Evolutionary conservation across 1,140 invertebrate genomes (phyloP).

Genomic region (Cylas formicarius): DNA sequence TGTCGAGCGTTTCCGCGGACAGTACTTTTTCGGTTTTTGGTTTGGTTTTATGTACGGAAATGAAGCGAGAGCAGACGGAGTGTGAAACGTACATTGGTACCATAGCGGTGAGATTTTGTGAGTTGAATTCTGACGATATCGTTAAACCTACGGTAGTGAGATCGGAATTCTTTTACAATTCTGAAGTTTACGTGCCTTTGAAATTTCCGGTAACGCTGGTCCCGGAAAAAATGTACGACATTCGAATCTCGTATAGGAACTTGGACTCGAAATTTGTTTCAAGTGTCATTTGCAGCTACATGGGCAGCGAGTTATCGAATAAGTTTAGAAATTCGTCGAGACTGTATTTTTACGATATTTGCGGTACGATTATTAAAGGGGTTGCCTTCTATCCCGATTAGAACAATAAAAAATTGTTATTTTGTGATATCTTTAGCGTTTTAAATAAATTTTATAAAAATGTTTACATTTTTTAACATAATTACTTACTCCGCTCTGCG

Average conservation of each 20-base stretch:
- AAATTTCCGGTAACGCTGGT: conserved; percentile 22
- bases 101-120: conserved; percentile 22
- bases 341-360: conserved; percentile 28
- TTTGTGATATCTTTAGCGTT: conserved; percentile 2
- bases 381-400: conserved; percentile 34
- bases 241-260: conserved; percentile 31
- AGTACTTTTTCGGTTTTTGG: conserved; percentile 22
- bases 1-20: conserved; percentile 21
- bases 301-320: conserved; percentile 26
- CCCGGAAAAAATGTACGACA: conserved; percentile 27
- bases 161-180: conserved; percentile 22
- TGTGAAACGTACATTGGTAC: conserved; percentile 16
- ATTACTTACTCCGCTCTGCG: background rate
- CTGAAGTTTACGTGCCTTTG: conserved; percentile 25
- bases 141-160: conserved; percentile 20
- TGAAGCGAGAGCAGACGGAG: conserved; percentile 8
- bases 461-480: background rate
- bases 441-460: too few species aligned
- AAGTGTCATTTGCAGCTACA: conserved; percentile 30
- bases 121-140: conserved; percentile 17
- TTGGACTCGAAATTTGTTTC: conserved; percentile 7
- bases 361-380: conserved; percentile 33
- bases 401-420: conserved; percentile 1
- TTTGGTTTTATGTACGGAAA: conserved; percentile 24
- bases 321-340: conserved; percentile 15